Evolutionary conservation across 2,113 vertebrate species (phyloP), one percentile per base, ranked within the genome.

Genomic region (Riparia riparia): DNA sequence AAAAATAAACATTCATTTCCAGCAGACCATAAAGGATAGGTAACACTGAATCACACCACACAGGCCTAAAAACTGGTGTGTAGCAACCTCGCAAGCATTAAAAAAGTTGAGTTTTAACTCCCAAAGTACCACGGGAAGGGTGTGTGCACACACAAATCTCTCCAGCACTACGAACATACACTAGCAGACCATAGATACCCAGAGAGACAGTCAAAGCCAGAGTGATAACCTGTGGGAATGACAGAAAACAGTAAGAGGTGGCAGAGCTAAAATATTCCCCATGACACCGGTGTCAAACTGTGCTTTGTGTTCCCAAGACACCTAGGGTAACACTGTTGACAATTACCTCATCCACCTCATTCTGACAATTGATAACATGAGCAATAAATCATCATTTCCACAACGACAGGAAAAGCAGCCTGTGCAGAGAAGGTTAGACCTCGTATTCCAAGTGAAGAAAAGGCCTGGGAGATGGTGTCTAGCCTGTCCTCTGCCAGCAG

Each of bases 1-100:
- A 82, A 94, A 96, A 97, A 96, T 45, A 96, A 95, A 84, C 86
- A 89, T 34, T 82, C 31, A 79, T 92, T 93, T 94, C 76, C 89
- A 94, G 80, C 64, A 89, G 76, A 82, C 56, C n/a, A 34, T 94
- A 81, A 94, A 88, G 86, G 82, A 86, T 2, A 93, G 82, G 79
- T 77, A 95, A 83, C 47, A 73, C 64, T 26, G 53, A 83, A 74
- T 76, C 34, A 60, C 41, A 56, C 3, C 2, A 3, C 45, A 31
- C 10, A 41, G 76, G 56, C n/a, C 76, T 88, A 81, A 80, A 86
- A 93, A 20, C 10, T 60, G 77, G 14, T 39, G 29, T 39, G 24
- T 20, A 39, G 44, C 78, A 80, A 78, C 16, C 28, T 82, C 71
- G 64, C 18, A 69, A 81, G 56, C 56, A 74, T 28, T 47, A 56